Percentiles rank a stretch among this genome's conserved stretches.
Evolutionary conservation across 2,797 vertebrate genomes (phyloP).

Genomic region (Acanthurus leucopareius): DNA sequence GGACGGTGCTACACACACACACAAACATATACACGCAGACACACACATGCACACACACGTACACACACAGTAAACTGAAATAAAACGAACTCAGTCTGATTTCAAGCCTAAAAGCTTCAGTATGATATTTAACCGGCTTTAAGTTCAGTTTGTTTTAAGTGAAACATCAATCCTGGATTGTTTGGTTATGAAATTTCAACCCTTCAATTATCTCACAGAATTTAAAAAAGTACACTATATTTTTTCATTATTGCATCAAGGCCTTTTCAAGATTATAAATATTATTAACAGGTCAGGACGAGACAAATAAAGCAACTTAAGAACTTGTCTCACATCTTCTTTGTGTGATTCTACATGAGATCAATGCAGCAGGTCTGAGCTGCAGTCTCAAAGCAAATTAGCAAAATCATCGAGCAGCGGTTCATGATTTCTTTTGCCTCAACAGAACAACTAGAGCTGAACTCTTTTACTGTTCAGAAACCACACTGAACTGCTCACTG

Average conservation of each 20-base stretch:
- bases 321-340: too few relatives aligned
- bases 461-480: constrained; percentile 26
- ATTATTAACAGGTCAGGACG: too few relatives aligned
- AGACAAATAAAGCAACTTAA: too few relatives aligned
- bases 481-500: neutral
- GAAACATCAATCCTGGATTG: neutral
- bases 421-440: neutral
- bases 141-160: neutral
- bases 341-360: neutral
- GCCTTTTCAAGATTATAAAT: too few relatives aligned
- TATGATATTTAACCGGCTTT: neutral
- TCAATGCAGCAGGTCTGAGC: neutral
- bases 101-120: neutral
- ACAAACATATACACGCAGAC: neutral
- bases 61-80: neutral
- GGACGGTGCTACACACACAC: neutral
- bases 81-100: neutral
- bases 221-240: too few relatives aligned
- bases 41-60: neutral
- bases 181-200: neutral
- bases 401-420: neutral
- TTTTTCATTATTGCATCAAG: too few relatives aligned
- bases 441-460: neutral
- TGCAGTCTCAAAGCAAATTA: constrained; percentile 11
- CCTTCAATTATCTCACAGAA: too few relatives aligned